Percentiles rank a stretch among this genome's conserved stretches.
Conservation (phyloP, 2,797 vertebrate species). For the Tokudaia tokunoshimensis region DNA sequence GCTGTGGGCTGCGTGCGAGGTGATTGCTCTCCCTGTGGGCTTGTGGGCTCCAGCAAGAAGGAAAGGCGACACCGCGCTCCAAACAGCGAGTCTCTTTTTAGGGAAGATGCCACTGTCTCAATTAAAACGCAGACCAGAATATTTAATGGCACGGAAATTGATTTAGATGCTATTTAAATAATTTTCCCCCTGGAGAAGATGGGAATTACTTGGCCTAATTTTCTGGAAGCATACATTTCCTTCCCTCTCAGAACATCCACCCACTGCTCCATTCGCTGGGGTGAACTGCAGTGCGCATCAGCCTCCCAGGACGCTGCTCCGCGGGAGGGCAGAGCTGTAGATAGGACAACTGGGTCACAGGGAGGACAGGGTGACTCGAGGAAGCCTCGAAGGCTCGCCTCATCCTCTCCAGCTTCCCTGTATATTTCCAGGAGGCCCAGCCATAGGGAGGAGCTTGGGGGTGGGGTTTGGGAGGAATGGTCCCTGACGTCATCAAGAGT, state of each 20-base stretch:
- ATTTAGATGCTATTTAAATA: conserved; percentile 83
- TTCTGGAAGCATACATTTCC: conserved; percentile 63
- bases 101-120: conserved; percentile 78
- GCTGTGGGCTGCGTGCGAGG: not conserved
- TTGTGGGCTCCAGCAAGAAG: not conserved
- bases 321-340: not conserved
- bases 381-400: not conserved
- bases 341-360: not conserved
- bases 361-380: not conserved
- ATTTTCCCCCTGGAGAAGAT: conserved; percentile 69
- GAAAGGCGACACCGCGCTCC: conserved; percentile 32
- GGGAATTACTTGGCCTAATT: conserved; percentile 80
- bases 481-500: not conserved
- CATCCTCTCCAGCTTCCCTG: not conserved
- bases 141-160: conserved; percentile 83
- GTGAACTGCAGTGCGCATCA: not conserved
- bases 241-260: not conserved
- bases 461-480: not conserved
- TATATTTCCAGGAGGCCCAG: not conserved
- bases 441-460: rapidly evolving
- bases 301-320: not conserved
- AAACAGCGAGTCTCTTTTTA: conserved; percentile 78
- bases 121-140: conserved; percentile 84
- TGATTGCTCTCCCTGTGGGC: not conserved
- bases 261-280: not conserved